Conservation (phyloP, 2,113 vertebrate species). For the Pelobates fuscus region DNA sequence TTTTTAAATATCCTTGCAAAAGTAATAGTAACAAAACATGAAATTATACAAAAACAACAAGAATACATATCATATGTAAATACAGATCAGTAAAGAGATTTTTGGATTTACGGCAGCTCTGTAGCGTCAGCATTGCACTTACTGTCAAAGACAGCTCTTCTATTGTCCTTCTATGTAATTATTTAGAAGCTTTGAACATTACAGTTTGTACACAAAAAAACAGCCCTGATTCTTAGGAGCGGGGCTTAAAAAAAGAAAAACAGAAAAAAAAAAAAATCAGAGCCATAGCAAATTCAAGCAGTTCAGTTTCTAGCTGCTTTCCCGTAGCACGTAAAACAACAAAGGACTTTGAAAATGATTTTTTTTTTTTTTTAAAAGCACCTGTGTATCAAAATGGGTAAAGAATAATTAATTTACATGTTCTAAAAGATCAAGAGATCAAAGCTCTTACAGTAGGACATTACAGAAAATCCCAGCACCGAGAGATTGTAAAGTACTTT, state of each 20-base stretch:
- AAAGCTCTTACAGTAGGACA: conserved; percentile 3
- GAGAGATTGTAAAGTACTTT: background rate
- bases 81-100: conserved; percentile 1
- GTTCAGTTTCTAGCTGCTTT: background rate
- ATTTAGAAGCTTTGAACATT: background rate
- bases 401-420: conserved; percentile 7
- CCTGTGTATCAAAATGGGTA: conserved; percentile 1
- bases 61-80: background rate
- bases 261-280: background rate
- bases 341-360: background rate
- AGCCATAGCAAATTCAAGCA: background rate
- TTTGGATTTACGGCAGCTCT: background rate
- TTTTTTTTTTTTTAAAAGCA: background rate
- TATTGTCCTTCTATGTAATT: conserved; percentile 19
- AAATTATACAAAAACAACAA: conserved; percentile 6
- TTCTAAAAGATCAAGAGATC: conserved; percentile 1
- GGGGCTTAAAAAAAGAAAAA: background rate
- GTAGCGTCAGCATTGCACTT: background rate
- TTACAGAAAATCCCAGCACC: background rate
- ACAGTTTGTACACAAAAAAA: background rate
- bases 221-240: background rate
- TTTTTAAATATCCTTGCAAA: background rate
- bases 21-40: background rate
- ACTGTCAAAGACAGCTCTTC: background rate
- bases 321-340: background rate